Conservation (phyloP, 2,888 invertebrate genomes). For the Leptinotarsa peninsularis region DNA sequence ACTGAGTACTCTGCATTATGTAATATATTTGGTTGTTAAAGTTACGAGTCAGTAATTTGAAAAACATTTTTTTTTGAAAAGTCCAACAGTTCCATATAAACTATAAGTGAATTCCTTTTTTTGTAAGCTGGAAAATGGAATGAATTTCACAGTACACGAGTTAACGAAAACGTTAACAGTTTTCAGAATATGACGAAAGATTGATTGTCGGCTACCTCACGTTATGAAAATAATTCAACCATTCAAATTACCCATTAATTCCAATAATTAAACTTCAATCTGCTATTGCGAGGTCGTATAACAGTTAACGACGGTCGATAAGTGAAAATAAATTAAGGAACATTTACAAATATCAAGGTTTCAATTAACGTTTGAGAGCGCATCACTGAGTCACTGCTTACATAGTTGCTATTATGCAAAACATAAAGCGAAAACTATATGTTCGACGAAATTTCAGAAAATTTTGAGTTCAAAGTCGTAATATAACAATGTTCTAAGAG, state of each 20-base stretch:
- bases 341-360: constrained; percentile 11
- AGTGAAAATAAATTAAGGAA: background rate
- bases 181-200: background rate
- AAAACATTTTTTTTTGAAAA: too few species aligned
- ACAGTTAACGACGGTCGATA: constrained; percentile 8
- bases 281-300: constrained; percentile 2
- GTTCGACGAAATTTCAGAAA: background rate
- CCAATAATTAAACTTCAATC: background rate
- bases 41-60: too few species aligned
- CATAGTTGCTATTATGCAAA: background rate
- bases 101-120: too few species aligned
- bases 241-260: background rate
- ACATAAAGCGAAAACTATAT: background rate
- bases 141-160: background rate
- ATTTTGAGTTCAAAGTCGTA: background rate
- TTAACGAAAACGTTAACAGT: background rate
- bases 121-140: too few species aligned
- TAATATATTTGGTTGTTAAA: too few species aligned
- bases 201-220: background rate
- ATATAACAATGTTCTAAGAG: too few species aligned
- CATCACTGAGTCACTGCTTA: constrained; percentile 9
- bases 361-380: background rate
- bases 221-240: background rate
- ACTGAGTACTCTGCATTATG: too few species aligned
- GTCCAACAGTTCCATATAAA: too few species aligned